A percentile compares a stretch with the other conserved stretches of the same genome.
phyloP scores from a whole-genome alignment of 2,797 vertebrate species.

The Lepus townsendii region DNA sequence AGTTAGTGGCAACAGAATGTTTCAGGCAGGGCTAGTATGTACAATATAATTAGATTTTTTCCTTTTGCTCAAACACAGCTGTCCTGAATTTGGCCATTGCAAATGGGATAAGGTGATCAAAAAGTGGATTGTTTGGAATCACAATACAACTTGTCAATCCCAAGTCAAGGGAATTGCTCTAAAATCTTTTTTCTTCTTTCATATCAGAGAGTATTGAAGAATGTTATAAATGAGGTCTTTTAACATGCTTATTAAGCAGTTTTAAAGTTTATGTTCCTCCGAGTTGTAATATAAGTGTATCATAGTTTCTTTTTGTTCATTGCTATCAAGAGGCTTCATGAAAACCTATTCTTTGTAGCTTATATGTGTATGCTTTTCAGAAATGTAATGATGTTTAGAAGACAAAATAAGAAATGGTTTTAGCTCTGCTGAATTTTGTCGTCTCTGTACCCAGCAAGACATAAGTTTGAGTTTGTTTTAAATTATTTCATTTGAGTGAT shows the following conservation, averaged over 20 bases:
- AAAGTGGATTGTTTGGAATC: neutral
- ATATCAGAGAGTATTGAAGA: neutral
- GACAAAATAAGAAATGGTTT: conserved; percentile 31
- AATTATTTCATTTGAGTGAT: neutral
- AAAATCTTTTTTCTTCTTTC: neutral
- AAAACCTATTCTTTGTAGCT: neutral
- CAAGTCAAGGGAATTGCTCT: neutral
- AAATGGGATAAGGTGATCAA: neutral
- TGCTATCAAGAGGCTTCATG: neutral
- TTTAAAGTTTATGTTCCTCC: neutral
- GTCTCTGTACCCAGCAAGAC: neutral
- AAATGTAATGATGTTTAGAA: neutral
- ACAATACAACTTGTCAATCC: neutral
- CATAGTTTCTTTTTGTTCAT: neutral
- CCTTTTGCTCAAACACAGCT: neutral
- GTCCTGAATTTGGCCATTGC: neutral
- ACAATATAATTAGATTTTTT: conserved; percentile 34
- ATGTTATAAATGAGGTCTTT: neutral
- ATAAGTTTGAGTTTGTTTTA: neutral
- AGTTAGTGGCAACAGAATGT: neutral
- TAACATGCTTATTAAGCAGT: neutral
- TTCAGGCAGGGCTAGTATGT: neutral
- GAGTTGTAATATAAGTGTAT: neutral
- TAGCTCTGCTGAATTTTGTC: neutral
- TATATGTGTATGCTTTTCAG: neutral